A percentile compares a stretch with the other conserved stretches of the same genome.
Conservation (phyloP, 2,888 invertebrate species). For the Lasiommata megera region DNA sequence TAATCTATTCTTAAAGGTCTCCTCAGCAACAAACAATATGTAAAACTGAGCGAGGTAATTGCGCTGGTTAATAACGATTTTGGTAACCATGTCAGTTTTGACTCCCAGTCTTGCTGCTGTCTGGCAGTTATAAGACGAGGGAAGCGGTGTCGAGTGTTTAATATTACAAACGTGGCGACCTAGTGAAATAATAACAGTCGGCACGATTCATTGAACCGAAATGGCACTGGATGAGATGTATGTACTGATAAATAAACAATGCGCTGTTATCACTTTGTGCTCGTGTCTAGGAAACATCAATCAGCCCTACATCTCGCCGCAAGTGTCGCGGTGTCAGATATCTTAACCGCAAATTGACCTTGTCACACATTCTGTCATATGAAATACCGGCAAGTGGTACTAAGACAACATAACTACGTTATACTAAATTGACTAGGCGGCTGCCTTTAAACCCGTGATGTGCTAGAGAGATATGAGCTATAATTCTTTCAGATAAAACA, state of each 20-base stretch:
- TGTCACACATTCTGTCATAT: constrained; percentile 32
- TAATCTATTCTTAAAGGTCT: no score
- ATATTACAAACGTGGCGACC: background rate
- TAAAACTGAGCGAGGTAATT: no score
- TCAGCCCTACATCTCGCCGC: constrained; percentile 33
- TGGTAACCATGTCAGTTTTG: no score
- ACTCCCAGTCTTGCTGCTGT: no score
- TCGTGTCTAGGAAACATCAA: constrained; percentile 26
- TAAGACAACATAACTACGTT: background rate
- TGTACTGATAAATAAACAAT: constrained; percentile 8
- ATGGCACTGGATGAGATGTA: background rate
- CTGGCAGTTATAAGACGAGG: no score
- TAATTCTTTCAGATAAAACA: no score
- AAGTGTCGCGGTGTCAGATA: constrained; percentile 37
- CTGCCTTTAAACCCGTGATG: no score
- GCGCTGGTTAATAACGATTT: no score
- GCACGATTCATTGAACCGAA: background rate
- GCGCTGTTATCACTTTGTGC: constrained; percentile 9
- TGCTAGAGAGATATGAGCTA: no score
- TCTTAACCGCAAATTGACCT: constrained; percentile 44
- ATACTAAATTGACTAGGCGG: no score
- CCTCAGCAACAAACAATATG: no score
- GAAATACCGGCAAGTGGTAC: constrained; percentile 1
- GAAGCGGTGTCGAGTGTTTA: no score
- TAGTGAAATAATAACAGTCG: constrained; percentile 3